Conservation (phyloP, 2,113 vertebrate genomes). For the human (Homo sapiens) region GRCh38 chr2:66073501-66074000, state of each 20-base stretch:
- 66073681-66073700: constrained; percentile 77
- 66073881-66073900: not conserved
- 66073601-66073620: constrained; percentile 68
- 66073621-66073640: constrained; percentile 79
- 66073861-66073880: not conserved
- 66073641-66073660: constrained; percentile 81
- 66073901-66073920: not conserved
- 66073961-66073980: not conserved
- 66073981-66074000: not conserved
- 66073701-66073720: constrained; percentile 72
- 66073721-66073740: constrained; percentile 78
- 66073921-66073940: not conserved
- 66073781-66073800: constrained; percentile 46
- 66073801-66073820: constrained; percentile 11
- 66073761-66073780: constrained; percentile 43
- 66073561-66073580: constrained; percentile 68
- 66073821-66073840: not conserved
- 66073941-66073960: not conserved
- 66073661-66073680: constrained; percentile 79
- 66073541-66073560: constrained; percentile 68
- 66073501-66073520: constrained; percentile 75
- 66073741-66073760: constrained; percentile 65
- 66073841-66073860: not conserved
- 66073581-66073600: constrained; percentile 68
- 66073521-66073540: constrained; percentile 79